These are phyloP conservation scores for Brachionus angularis DNA, from an alignment of 1,140 invertebrate species.

Conservation along the genomic window DNA sequence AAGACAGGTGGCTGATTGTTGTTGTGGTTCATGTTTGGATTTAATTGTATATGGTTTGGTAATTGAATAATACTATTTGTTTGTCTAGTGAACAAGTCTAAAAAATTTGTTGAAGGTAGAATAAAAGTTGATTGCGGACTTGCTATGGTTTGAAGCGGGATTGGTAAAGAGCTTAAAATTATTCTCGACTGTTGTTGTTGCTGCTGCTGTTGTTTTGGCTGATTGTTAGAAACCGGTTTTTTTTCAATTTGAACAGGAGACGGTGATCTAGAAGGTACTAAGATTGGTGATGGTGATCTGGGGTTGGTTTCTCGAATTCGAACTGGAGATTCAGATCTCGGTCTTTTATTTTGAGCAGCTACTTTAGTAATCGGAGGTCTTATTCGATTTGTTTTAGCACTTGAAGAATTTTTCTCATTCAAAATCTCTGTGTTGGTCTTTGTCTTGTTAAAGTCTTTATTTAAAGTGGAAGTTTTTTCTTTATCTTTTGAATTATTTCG, in stretches of 20 bases:
- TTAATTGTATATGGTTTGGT: not conserved
- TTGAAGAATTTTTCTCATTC: too few species aligned
- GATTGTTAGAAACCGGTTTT: not conserved
- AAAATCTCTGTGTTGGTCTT: not conserved
- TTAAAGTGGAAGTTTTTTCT: not conserved
- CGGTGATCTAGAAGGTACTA: not conserved
- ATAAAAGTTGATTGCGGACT: too few species aligned
- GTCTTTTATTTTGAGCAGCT: not conserved
- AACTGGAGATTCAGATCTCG: not conserved
- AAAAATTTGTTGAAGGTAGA: too few species aligned
- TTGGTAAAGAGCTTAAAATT: too few species aligned
- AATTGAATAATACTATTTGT: not conserved
- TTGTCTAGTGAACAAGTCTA: too few species aligned
- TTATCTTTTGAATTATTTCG: not conserved
- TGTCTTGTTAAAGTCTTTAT: not conserved
- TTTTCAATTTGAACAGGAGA: not conserved
- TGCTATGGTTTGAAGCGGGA: too few species aligned
- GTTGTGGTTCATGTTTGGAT: not conserved
- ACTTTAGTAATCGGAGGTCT: conserved; percentile 12
- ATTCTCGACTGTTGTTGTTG: not conserved
- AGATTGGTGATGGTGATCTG: not conserved
- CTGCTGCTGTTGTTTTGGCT: not conserved
- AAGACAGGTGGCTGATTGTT: not conserved
- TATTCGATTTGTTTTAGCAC: not conserved
- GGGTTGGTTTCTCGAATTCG: not conserved